phyloP scores from a whole-genome alignment of 2,888 invertebrate genomes.

The Erebia epiphron region DNA sequence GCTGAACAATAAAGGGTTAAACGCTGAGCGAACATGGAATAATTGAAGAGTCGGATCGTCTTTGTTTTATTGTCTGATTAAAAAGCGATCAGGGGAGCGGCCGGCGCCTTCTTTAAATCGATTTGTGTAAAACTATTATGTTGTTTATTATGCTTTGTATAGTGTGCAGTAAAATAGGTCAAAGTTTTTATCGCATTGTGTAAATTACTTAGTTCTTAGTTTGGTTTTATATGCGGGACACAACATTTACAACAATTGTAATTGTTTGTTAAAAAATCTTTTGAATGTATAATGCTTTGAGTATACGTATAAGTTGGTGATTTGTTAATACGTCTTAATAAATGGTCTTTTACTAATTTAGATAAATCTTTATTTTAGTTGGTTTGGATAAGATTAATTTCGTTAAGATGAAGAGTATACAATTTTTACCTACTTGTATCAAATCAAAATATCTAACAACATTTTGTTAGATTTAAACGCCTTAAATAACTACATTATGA shows the following conservation, averaged over 20 bases:
- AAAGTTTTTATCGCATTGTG: not conserved
- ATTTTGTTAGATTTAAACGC: too few relatives aligned
- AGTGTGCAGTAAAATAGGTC: not conserved
- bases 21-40: slow-evolving; percentile 21
- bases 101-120: slow-evolving; percentile 10
- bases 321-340: too few relatives aligned
- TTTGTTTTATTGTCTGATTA: slow-evolving; percentile 21
- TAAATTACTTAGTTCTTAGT: not conserved
- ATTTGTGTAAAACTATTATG: not conserved
- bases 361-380: not conserved
- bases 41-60: slow-evolving; percentile 22
- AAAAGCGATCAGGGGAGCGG: slow-evolving; percentile 1
- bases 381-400: too few relatives aligned
- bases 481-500: too few relatives aligned
- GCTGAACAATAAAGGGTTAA: slow-evolving; percentile 51
- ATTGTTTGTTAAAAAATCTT: too few relatives aligned
- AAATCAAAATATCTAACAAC: too few relatives aligned
- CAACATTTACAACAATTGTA: too few relatives aligned
- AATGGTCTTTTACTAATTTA: too few relatives aligned
- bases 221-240: not conserved
- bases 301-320: too few relatives aligned
- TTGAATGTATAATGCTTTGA: too few relatives aligned
- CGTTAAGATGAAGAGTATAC: too few relatives aligned
- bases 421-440: too few relatives aligned
- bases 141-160: not conserved